Conservation (phyloP, 2,888 invertebrate species). For the Drosophila paranaensis region DNA sequence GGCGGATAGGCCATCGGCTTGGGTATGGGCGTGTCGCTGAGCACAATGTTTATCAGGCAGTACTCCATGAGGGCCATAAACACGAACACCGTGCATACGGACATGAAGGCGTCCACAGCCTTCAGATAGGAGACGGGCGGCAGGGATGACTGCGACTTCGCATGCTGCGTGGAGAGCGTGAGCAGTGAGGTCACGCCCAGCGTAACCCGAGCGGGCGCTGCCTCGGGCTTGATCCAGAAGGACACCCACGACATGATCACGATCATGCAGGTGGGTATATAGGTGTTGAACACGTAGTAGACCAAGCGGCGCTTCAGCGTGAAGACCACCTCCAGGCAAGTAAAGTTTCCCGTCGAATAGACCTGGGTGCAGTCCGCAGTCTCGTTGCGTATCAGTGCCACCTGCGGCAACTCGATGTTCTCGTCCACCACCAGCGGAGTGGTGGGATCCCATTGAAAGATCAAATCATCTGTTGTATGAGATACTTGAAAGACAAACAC, state of each 20-base stretch:
- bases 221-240: slow-evolving; percentile 98
- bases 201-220: slow-evolving; percentile 96
- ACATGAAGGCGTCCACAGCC: slow-evolving; percentile 97
- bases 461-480: slow-evolving; percentile 94
- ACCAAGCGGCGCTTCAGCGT: slow-evolving; percentile 94
- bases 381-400: slow-evolving; percentile 94
- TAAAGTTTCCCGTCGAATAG: slow-evolving; percentile 90
- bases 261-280: slow-evolving; percentile 96
- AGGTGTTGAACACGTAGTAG: slow-evolving; percentile 96
- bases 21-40: slow-evolving; percentile 84
- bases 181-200: slow-evolving; percentile 95
- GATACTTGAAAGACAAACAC: slow-evolving; percentile 87
- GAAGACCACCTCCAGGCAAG: slow-evolving; percentile 95
- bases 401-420: slow-evolving; percentile 94
- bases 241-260: slow-evolving; percentile 99
- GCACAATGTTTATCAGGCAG: slow-evolving; percentile 91
- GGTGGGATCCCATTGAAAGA: slow-evolving; percentile 95
- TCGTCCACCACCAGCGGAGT: slow-evolving; percentile 95
- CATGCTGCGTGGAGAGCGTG: slow-evolving; percentile 95
- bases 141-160: slow-evolving; percentile 95
- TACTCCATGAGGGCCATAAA: slow-evolving; percentile 98
- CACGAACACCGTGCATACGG: slow-evolving; percentile 95
- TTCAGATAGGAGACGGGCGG: slow-evolving; percentile 97
- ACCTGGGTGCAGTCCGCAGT: slow-evolving; percentile 95
- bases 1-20: slow-evolving; percentile 84